Conservation (phyloP, 2,797 vertebrate genomes). For the Okamejei kenojei region DNA sequence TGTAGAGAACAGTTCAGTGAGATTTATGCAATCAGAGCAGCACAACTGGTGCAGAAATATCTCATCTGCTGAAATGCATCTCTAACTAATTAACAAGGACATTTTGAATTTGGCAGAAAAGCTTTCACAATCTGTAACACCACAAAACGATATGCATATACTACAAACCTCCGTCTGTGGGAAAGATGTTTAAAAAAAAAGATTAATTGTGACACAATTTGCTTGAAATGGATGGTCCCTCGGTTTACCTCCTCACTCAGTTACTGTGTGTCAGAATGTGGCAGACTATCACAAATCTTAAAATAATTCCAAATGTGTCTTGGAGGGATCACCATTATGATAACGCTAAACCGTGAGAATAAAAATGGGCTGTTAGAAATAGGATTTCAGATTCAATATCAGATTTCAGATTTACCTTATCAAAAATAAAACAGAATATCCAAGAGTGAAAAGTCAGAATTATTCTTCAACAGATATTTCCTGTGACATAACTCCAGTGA, state of each 20-base stretch:
- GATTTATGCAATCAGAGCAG: not conserved
- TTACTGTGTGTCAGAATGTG: not conserved
- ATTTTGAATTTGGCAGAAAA: not conserved
- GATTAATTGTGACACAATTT: not conserved
- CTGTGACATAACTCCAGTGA: not conserved
- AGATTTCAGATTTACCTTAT: no score
- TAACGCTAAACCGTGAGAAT: not conserved
- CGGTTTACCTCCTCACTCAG: not conserved
- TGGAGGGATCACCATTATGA: not conserved
- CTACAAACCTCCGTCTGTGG: not conserved
- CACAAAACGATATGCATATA: not conserved
- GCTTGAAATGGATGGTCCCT: not conserved
- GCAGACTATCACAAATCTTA: not conserved
- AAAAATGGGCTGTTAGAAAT: not conserved
- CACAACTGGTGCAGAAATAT: not conserved
- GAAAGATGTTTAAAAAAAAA: not conserved
- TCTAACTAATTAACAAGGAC: conserved; percentile 11
- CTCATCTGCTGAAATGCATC: not conserved
- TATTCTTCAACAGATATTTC: not conserved
- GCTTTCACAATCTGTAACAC: not conserved
- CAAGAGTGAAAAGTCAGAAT: not conserved
- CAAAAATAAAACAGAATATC: not conserved
- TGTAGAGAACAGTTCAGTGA: not conserved
- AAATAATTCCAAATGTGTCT: not conserved
- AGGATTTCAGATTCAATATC: not conserved